These are phyloP conservation scores for Euwallacea similis DNA, from an alignment of 1,140 invertebrate genomes.

Conservation along the genomic window DNA sequence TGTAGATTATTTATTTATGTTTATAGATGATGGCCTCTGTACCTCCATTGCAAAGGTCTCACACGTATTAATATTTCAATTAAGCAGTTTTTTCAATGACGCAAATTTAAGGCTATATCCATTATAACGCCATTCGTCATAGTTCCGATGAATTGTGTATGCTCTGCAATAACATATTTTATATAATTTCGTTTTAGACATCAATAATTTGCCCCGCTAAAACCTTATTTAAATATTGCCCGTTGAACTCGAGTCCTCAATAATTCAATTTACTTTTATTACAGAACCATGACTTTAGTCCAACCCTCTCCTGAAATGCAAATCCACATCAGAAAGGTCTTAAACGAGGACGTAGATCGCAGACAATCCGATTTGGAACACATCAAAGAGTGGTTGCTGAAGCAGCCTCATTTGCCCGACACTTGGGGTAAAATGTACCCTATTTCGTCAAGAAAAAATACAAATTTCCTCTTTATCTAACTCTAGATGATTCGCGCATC, in stretches of 20 bases:
- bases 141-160: too few relatives aligned
- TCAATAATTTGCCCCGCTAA: too few relatives aligned
- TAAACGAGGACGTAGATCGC: conserved; percentile 72
- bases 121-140: too few relatives aligned
- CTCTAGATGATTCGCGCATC: conserved; percentile 69
- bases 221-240: too few relatives aligned
- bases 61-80: conserved; percentile 18
- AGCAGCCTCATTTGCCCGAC: conserved; percentile 74
- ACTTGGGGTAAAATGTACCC: conserved; percentile 62
- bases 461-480: neutral
- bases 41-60: conserved; percentile 4
- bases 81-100: conserved; percentile 10
- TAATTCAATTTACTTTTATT: neutral
- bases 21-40: neutral
- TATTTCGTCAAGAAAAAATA: neutral
- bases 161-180: too few relatives aligned
- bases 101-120: neutral
- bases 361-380: conserved; percentile 66
- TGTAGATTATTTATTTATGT: neutral
- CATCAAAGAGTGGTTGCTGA: conserved; percentile 75
- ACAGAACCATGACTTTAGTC: conserved; percentile 64
- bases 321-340: conserved; percentile 70
- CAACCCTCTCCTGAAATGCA: conserved; percentile 75
- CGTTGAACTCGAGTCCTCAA: neutral
- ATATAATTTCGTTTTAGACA: too few relatives aligned